A percentile compares a stretch with the other conserved stretches of the same genome.
These are phyloP conservation scores for Xylota segnis DNA, from an alignment of 2,888 invertebrate species.

Conservation along the genomic window DNA sequence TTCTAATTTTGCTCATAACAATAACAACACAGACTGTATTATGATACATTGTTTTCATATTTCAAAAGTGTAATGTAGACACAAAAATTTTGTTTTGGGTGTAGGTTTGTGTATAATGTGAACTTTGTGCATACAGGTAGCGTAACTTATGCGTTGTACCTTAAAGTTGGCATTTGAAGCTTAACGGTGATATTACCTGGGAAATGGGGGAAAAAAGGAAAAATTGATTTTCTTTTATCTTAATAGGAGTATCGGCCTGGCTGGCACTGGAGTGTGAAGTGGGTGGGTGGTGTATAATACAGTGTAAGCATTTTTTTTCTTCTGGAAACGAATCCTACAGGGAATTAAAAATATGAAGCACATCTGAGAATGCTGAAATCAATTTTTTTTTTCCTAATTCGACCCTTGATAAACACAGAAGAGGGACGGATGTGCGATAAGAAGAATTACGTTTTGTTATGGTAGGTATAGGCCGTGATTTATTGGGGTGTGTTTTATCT, in stretches of 20 bases:
- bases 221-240: slow-evolving; percentile 24
- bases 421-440: background rate
- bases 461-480: background rate
- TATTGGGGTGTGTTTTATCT: background rate
- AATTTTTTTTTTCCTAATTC: background rate
- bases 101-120: background rate
- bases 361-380: background rate
- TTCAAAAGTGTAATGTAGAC: slow-evolving; percentile 3
- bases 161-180: slow-evolving; percentile 5
- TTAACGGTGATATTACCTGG: slow-evolving; percentile 17
- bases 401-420: background rate
- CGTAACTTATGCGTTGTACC: background rate
- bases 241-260: background rate
- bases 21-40: slow-evolving; percentile 34
- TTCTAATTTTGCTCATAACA: slow-evolving; percentile 29
- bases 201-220: background rate
- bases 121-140: slow-evolving; percentile 23
- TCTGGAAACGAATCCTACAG: background rate
- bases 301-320: background rate
- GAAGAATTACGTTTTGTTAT: background rate
- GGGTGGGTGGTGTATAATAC: background rate
- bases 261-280: background rate
- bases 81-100: background rate
- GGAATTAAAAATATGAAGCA: slow-evolving; percentile 2
- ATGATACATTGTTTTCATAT: slow-evolving; percentile 3